Conservation (phyloP, 2,888 invertebrate genomes). For the Nephrocerus scutellatus region DNA sequence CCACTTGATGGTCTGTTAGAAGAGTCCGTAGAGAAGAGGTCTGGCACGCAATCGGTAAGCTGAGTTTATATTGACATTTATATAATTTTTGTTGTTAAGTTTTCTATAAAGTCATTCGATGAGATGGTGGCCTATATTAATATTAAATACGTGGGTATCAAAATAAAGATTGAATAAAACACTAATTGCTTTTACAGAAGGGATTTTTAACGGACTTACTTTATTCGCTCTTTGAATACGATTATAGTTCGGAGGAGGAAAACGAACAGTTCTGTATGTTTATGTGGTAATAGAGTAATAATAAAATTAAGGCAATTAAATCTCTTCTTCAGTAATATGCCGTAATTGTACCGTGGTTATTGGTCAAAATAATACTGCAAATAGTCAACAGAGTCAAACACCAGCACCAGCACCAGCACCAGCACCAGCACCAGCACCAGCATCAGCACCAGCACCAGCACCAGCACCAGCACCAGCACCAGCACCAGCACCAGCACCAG, state of each 20-base stretch:
- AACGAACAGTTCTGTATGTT: slow-evolving; percentile 23
- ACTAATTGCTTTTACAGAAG: no score
- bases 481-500: slow-evolving; percentile 11
- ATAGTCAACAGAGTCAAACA: no score
- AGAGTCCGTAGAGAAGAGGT: no score
- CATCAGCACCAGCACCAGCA: slow-evolving; percentile 12
- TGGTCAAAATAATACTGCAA: slow-evolving; percentile 3
- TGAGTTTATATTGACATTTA: neutral
- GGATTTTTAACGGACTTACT: slow-evolving; percentile 2
- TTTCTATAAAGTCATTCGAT: no score
- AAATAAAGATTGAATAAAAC: no score
- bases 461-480: slow-evolving; percentile 13
- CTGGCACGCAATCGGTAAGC: no score
- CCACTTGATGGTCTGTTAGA: no score
- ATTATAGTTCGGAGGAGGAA: slow-evolving; percentile 18
- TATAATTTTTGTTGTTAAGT: neutral
- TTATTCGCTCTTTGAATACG: slow-evolving; percentile 19
- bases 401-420: slow-evolving; percentile 7
- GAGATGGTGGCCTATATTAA: no score
- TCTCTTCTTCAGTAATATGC: slow-evolving; percentile 29
- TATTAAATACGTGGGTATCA: no score
- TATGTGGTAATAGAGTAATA: neutral
- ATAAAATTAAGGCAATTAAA: neutral
- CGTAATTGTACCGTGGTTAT: slow-evolving; percentile 33
- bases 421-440: slow-evolving; percentile 7